Evolutionary conservation across 1,140 invertebrate species (phyloP).

Genomic region (Xylocopa sonorina): DNA sequence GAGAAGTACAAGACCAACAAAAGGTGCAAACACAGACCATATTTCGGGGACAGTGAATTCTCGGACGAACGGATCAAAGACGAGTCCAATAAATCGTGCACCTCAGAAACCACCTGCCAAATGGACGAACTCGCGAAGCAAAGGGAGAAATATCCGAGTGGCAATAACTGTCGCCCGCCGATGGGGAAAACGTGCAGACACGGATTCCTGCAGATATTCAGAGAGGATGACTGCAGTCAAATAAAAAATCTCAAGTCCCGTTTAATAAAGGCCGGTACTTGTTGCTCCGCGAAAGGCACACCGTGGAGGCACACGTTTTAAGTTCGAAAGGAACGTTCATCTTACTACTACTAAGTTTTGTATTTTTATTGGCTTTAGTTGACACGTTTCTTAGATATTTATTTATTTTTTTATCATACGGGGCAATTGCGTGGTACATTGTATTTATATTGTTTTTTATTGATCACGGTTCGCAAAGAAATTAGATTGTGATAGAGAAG

Average conservation of each 20-base stretch:
- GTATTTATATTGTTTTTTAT: neutral
- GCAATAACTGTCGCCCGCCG: slow-evolving; percentile 15
- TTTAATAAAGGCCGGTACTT: slow-evolving; percentile 39
- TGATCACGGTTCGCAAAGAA: neutral
- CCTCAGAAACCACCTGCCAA: slow-evolving; percentile 25
- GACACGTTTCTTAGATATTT: neutral
- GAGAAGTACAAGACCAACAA: slow-evolving; percentile 68
- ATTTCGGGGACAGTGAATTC: neutral
- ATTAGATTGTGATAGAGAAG: neutral
- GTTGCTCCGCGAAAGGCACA: slow-evolving; percentile 48
- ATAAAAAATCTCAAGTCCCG: slow-evolving; percentile 42
- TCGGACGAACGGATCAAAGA: slow-evolving; percentile 27
- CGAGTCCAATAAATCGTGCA: slow-evolving; percentile 45
- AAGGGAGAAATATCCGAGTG: slow-evolving; percentile 1
- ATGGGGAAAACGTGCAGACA: slow-evolving; percentile 34
- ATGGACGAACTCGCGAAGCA: slow-evolving; percentile 34
- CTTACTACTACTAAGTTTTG: neutral
- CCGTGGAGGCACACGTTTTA: slow-evolving; percentile 54
- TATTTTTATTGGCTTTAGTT: neutral
- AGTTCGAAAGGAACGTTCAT: neutral
- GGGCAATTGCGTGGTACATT: neutral
- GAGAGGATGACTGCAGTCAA: slow-evolving; percentile 39
- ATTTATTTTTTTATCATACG: neutral
- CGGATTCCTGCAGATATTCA: slow-evolving; percentile 19
- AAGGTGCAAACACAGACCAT: slow-evolving; percentile 30